Evolutionary conservation across 2,113 vertebrate species (phyloP).

Genomic region (Zosterops japonicus): DNA sequence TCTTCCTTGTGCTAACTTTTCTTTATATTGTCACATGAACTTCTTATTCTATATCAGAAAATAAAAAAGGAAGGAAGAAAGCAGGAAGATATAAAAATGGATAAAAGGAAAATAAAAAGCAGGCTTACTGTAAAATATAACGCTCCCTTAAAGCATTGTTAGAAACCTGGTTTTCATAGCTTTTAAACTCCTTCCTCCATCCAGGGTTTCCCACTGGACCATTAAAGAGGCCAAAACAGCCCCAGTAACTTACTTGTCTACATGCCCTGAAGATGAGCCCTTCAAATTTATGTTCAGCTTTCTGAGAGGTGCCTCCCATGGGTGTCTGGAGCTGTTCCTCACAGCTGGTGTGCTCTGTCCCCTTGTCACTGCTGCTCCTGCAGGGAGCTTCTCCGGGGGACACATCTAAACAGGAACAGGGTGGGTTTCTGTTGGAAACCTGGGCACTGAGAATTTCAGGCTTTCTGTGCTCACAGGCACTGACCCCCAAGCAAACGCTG

Average conservation of each 20-base stretch:
- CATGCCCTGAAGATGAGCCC: background rate
- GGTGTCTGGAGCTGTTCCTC: background rate
- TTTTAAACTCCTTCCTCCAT: constrained; percentile 16
- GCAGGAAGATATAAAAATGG: background rate
- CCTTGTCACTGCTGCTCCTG: background rate
- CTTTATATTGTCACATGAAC: background rate
- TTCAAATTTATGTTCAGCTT: background rate
- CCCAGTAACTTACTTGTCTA: background rate
- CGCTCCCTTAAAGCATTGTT: constrained; percentile 15
- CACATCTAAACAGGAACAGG: background rate
- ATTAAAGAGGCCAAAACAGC: constrained; percentile 36
- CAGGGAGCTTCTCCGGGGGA: background rate
- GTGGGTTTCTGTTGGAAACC: background rate
- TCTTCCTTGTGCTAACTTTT: background rate
- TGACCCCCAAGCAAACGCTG: too few species aligned
- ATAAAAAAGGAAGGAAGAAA: background rate
- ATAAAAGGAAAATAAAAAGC: constrained; percentile 25
- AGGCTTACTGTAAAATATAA: constrained; percentile 35
- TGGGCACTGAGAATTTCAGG: too few species aligned
- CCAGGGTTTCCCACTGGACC: background rate
- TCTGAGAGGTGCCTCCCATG: background rate
- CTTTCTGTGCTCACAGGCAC: too few species aligned
- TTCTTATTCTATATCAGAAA: background rate
- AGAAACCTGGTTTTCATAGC: background rate
- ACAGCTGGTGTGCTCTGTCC: background rate